phyloP scores from a whole-genome alignment of 2,888 invertebrate species.

The Scotopteryx bipunctaria region DNA sequence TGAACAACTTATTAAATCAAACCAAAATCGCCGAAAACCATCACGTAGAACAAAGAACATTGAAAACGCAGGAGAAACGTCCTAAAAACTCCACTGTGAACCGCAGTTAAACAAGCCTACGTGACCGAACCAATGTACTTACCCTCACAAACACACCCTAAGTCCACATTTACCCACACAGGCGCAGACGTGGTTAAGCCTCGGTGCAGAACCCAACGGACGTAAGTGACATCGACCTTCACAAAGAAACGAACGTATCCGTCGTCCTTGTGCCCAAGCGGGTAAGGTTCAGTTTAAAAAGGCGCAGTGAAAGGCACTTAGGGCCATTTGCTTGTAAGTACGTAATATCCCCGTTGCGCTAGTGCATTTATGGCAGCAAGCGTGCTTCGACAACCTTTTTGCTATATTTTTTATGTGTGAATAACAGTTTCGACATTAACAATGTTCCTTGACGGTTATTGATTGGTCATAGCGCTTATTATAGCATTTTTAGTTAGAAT shows the following conservation, averaged over 20 bases:
- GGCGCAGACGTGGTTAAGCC: conserved; percentile 63
- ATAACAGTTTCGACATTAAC: conserved; percentile 56
- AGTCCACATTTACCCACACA: conserved; percentile 62
- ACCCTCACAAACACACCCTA: conserved; percentile 58
- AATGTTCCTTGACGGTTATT: conserved; percentile 37
- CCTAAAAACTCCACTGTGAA: conserved; percentile 59
- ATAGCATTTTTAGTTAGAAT: not conserved
- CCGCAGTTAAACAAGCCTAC: conserved; percentile 69
- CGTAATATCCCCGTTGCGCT: conserved; percentile 77
- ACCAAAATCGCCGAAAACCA: conserved; percentile 3
- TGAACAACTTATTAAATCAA: not conserved
- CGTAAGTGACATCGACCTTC: conserved; percentile 71
- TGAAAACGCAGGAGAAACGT: conserved; percentile 46
- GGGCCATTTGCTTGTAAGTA: conserved; percentile 44
- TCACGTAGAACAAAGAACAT: conserved; percentile 54
- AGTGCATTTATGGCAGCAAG: conserved; percentile 79
- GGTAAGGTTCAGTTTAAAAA: conserved; percentile 48
- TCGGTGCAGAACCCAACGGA: conserved; percentile 37
- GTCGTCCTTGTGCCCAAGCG: conserved; percentile 46
- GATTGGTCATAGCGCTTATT: conserved; percentile 15
- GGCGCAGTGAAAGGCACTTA: conserved; percentile 29
- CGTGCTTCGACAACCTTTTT: conserved; percentile 75
- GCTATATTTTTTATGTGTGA: conserved; percentile 61
- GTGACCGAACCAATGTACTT: conserved; percentile 74
- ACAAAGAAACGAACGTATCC: conserved; percentile 73